These are phyloP conservation scores for Sprattus sprattus DNA, from an alignment of 2,113 vertebrate genomes.

Conservation along the genomic window DNA sequence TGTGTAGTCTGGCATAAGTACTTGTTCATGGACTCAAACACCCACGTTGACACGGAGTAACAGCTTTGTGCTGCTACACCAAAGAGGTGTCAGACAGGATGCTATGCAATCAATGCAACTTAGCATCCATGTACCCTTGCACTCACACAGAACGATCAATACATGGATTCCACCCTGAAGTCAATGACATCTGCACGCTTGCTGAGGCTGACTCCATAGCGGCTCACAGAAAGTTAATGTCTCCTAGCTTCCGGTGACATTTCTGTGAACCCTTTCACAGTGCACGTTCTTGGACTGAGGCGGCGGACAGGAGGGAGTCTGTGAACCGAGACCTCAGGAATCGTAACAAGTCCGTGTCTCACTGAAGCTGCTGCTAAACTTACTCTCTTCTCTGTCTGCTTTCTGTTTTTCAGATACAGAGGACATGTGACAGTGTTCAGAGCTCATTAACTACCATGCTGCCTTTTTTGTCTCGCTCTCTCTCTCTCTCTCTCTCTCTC, in stretches of 20 bases:
- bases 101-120: not conserved
- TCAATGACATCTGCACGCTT: not conserved
- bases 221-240: not conserved
- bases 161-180: not conserved
- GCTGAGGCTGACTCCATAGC: not conserved
- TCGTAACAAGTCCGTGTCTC: no score
- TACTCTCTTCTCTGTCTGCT: not conserved
- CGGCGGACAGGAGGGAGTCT: not conserved
- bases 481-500: not conserved
- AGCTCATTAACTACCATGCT: not conserved
- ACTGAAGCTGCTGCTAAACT: not conserved
- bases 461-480: not conserved
- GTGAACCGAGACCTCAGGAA: not conserved
- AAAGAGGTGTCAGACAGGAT: not conserved
- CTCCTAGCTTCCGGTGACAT: not conserved
- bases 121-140: not conserved
- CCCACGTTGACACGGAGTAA: not conserved
- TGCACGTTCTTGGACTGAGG: not conserved
- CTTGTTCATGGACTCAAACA: not conserved
- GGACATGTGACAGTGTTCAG: not conserved
- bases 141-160: not conserved
- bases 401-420: not conserved
- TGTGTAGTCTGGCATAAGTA: not conserved
- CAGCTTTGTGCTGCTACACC: not conserved
- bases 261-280: not conserved